Evolutionary conservation across 1,140 invertebrate species (phyloP).

Genomic region (Apis dorsata): DNA sequence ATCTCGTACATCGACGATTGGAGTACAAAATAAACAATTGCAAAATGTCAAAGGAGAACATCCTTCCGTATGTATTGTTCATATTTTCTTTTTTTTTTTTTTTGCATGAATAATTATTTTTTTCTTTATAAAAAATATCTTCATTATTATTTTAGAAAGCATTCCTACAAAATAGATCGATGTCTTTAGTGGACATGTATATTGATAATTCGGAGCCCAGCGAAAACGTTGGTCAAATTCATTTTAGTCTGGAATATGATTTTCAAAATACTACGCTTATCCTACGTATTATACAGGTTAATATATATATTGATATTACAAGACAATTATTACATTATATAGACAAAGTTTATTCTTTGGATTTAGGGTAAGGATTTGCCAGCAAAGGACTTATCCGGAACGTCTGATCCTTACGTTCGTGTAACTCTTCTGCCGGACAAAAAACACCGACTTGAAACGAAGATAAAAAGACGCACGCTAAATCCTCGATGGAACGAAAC

Average conservation of each 20-base stretch:
- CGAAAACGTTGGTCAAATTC: conserved; percentile 96
- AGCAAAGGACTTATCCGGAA: conserved; percentile 96
- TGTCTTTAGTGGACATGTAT: conserved; percentile 97
- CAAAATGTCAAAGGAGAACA: conserved; percentile 90
- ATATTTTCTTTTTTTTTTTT: too few species aligned
- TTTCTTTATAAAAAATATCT: neutral
- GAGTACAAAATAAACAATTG: conserved; percentile 85
- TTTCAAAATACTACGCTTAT: conserved; percentile 97
- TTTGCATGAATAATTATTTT: too few species aligned
- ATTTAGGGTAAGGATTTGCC: conserved; percentile 94
- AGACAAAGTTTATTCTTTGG: neutral
- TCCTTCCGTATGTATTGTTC: conserved; percentile 84
- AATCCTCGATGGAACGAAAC: conserved; percentile 99
- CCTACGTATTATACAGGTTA: conserved; percentile 93
- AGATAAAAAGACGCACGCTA: conserved; percentile 96
- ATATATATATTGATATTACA: conserved; percentile 48
- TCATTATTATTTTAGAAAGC: conserved; percentile 77
- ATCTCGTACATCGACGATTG: conserved; percentile 84
- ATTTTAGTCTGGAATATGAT: conserved; percentile 97
- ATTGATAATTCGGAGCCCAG: conserved; percentile 94
- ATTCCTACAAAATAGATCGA: conserved; percentile 92
- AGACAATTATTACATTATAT: too few species aligned
- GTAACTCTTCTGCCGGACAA: conserved; percentile 97
- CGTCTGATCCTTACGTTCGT: conserved; percentile 94
- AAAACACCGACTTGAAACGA: conserved; percentile 97